A percentile compares a stretch with the other conserved stretches of the same genome.
Conservation (phyloP, 2,888 invertebrate species). For the Drosophila siamana region DNA sequence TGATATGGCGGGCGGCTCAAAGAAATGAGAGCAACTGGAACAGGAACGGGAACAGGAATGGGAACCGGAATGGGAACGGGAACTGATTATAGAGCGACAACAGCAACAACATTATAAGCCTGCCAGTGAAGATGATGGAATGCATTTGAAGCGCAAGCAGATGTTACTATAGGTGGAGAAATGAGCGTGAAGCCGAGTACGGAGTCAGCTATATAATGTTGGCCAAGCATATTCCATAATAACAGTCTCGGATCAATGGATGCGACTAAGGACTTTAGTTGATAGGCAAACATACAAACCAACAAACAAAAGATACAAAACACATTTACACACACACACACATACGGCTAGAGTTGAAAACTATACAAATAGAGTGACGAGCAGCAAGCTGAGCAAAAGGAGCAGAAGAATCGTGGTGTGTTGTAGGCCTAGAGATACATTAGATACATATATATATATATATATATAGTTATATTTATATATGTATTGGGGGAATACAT, state of each 20-base stretch:
- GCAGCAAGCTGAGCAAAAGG: not conserved
- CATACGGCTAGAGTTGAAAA: slow-evolving; percentile 61
- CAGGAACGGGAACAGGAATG: no score
- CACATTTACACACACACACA: not conserved
- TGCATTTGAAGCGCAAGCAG: not conserved
- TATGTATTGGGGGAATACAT: not conserved
- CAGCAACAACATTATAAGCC: slow-evolving; percentile 38
- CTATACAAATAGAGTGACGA: slow-evolving; percentile 40
- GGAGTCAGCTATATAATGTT: slow-evolving; percentile 14
- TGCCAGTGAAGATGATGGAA: slow-evolving; percentile 25
- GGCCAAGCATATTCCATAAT: slow-evolving; percentile 37
- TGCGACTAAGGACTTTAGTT: not conserved
- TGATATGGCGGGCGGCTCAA: slow-evolving; percentile 28
- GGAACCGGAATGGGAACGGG: no score
- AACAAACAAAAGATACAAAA: not conserved
- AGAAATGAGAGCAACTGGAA: slow-evolving; percentile 34
- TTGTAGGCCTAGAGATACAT: slow-evolving; percentile 15
- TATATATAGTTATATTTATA: slow-evolving; percentile 11
- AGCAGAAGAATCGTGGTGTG: slow-evolving; percentile 1
- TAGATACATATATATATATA: slow-evolving; percentile 9
- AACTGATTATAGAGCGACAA: not conserved
- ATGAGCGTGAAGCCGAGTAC: slow-evolving; percentile 11
- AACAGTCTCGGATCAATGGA: not conserved
- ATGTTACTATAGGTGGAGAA: no score
- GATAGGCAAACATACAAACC: not conserved